phyloP scores from a whole-genome alignment of 2,888 invertebrate species.

The Macrosoma leucophasiata region DNA sequence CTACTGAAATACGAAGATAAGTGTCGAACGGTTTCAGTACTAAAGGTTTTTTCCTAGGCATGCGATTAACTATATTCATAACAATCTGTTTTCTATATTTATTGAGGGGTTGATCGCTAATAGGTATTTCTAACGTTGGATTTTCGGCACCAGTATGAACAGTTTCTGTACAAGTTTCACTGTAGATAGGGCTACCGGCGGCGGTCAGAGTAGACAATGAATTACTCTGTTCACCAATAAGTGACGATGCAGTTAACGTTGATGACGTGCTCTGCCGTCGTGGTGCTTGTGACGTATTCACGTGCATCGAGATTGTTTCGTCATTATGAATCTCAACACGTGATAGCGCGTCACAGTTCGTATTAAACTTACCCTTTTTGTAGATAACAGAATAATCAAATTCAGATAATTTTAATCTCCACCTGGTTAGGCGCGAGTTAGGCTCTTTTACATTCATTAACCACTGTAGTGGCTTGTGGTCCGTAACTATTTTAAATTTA shows the following conservation, averaged over 20 bases:
- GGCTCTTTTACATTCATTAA: slow-evolving; percentile 11
- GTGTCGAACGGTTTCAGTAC: background rate
- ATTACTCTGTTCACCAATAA: too few relatives aligned
- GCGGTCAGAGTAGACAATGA: slow-evolving; percentile 1
- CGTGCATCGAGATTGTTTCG: too few relatives aligned
- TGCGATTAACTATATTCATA: slow-evolving; percentile 22
- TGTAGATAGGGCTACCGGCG: background rate
- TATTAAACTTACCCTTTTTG: slow-evolving; percentile 6
- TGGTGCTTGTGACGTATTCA: too few relatives aligned
- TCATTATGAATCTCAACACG: too few relatives aligned
- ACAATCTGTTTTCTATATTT: slow-evolving; percentile 22
- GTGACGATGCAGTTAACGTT: too few relatives aligned
- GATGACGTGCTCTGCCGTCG: too few relatives aligned
- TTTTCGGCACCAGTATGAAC: slow-evolving; percentile 13
- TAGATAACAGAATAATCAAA: slow-evolving; percentile 5
- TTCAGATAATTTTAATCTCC: slow-evolving; percentile 7
- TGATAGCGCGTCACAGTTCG: too few relatives aligned
- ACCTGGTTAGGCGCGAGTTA: slow-evolving; percentile 7
- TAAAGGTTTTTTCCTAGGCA: slow-evolving; percentile 18
- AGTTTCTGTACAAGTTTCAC: slow-evolving; percentile 8
- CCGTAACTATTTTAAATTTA: slow-evolving; percentile 8
- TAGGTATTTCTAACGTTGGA: slow-evolving; percentile 8
- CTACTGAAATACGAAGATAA: background rate
- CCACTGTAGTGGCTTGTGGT: slow-evolving; percentile 10
- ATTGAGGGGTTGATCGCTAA: slow-evolving; percentile 6